Evolutionary conservation across 23 tunicate species (phyloP), one percentile per base, ranked within the genome.

Genomic region (Aplidium turbinatum): DNA sequence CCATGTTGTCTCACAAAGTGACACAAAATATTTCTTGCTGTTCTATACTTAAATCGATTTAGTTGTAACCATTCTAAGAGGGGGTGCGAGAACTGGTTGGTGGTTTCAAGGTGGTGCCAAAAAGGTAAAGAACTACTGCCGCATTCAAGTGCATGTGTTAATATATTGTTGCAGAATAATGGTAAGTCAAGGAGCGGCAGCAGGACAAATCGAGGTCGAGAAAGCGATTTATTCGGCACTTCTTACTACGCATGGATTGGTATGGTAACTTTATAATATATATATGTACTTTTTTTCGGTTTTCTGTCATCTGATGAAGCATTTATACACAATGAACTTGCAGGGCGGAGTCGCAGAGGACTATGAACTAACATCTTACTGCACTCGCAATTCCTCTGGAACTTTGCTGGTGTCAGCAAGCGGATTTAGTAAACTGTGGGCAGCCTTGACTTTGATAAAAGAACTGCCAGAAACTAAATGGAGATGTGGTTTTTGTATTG

Each of bases 161-260:
- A n/a, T n/a, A n/a, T n/a, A n/a, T n/a, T n/a, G n/a, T 3, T 60
- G 30, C 31, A 60, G 67, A 60, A 60, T 29, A 60, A 16, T 60
- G 7, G 7, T 29, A 25, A 4, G 19, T 27, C 5, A 35, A 25
- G 72, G 38, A 28, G 31, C 19, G 16, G 36, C 38, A 7, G 50
- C 72, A 18, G 2, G 7, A 11, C 20, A 38, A 21, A 5, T 2
- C 48, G 72, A 65, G 6, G 72, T 65, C 5, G 5, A 38, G 22
- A 36, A 38, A 35, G 50, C 72, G 3, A 35, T 65, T 6, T 36
- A 65, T 65, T 38, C n/a, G n/a, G 72, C 72, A 2, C 7, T 65
- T 38, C 72, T 48, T 5, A 21, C 19, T 25, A 27, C 38, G 50
- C 72, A 65, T 65, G 72, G 72, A 16, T 6, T 35, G n/a, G 72